Conservation (phyloP, 1,140 invertebrate species). For the Bombus difficillimus region DNA sequence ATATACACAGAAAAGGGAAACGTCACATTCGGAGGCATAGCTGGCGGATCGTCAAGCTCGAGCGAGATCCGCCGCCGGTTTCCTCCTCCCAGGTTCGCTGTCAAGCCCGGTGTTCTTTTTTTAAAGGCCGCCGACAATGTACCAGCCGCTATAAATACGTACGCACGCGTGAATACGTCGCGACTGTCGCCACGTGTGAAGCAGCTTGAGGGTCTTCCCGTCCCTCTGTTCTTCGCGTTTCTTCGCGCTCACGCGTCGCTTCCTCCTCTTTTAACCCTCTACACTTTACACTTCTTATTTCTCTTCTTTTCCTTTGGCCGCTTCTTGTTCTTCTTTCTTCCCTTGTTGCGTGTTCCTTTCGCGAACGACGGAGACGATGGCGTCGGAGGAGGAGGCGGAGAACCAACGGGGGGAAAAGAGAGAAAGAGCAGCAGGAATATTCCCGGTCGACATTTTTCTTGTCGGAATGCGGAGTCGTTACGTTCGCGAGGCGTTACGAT, state of each 20-base stretch:
- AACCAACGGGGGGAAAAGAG: background rate
- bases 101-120: conserved; percentile 42
- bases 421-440: conserved; percentile 57
- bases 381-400: background rate
- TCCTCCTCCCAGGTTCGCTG: conserved; percentile 20
- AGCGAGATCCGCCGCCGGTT: conserved; percentile 1
- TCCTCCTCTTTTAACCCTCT: background rate
- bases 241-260: conserved; percentile 1
- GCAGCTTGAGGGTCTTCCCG: conserved; percentile 66
- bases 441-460: conserved; percentile 72
- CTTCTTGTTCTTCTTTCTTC: conserved; percentile 17
- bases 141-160: conserved; percentile 74
- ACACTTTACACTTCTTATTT: background rate
- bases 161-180: conserved; percentile 69
- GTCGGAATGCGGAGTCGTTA: conserved; percentile 71
- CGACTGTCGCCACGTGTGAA: conserved; percentile 74
- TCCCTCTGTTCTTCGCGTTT: conserved; percentile 38
- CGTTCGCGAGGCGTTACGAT: conserved; percentile 70
- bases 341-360: conserved; percentile 27
- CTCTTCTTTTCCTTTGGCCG: background rate
- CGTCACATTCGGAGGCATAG: background rate
- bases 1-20: background rate
- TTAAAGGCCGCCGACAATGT: conserved; percentile 59
- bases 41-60: conserved; percentile 17
- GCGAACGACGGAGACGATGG: conserved; percentile 33